Percentiles rank a stretch among this genome's conserved stretches.
Conservation (phyloP, 35 echinoderm and acorn worm genomes). For the Acanthaster planci region DNA sequence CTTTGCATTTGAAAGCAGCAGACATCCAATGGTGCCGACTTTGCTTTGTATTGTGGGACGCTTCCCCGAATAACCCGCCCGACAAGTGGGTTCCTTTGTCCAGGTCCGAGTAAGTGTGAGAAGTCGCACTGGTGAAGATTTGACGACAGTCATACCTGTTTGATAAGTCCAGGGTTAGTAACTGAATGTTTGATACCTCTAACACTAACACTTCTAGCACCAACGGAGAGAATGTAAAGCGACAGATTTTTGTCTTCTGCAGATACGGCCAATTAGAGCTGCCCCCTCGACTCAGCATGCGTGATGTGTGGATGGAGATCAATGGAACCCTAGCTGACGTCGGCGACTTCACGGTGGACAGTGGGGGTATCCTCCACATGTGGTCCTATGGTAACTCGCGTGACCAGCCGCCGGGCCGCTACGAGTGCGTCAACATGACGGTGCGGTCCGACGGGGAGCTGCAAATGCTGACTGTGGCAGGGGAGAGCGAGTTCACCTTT, state of each 20-base stretch:
- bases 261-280: constrained; percentile 75
- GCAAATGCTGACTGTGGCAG: constrained; percentile 56
- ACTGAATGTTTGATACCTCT: too few relatives aligned
- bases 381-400: constrained; percentile 77
- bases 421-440: constrained; percentile 70
- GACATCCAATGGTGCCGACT: too few relatives aligned
- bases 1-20: too few relatives aligned
- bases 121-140: too few relatives aligned
- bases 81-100: too few relatives aligned
- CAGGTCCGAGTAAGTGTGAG: too few relatives aligned
- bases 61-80: too few relatives aligned
- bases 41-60: too few relatives aligned
- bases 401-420: constrained; percentile 52
- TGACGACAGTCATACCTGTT: too few relatives aligned
- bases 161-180: too few relatives aligned
- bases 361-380: constrained; percentile 61
- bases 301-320: constrained; percentile 91
- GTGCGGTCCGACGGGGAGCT: constrained; percentile 76
- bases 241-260: background rate
- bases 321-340: constrained; percentile 69
- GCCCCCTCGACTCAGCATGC: constrained; percentile 62
- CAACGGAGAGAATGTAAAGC: too few relatives aligned
- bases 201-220: too few relatives aligned
- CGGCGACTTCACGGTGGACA: constrained; percentile 71
- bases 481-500: constrained; percentile 51